A percentile compares a stretch with the other conserved stretches of the same genome.
Conservation (phyloP, 1,140 invertebrate species). For the Eumeta japonica region DNA sequence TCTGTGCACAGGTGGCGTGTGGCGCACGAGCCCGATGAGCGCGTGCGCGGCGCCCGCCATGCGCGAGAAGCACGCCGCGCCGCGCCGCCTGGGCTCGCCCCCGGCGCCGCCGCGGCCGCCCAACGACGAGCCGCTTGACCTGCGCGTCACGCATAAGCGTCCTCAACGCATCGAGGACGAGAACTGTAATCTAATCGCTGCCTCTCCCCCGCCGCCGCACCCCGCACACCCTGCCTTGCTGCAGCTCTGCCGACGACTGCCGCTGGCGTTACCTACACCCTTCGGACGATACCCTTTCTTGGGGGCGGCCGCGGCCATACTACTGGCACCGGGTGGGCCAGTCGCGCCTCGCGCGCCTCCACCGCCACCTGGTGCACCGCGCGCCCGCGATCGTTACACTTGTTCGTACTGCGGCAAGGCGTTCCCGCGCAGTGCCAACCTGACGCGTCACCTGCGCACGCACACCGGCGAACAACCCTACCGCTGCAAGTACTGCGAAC, state of each 20-base stretch:
- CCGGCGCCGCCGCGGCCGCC: constrained; percentile 31
- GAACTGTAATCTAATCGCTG: constrained; percentile 67
- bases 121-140: constrained; percentile 75
- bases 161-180: constrained; percentile 67
- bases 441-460: constrained; percentile 93
- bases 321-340: constrained; percentile 41
- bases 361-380: constrained; percentile 57
- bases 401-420: constrained; percentile 98
- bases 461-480: constrained; percentile 99
- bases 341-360: constrained; percentile 46
- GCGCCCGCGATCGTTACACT: constrained; percentile 88
- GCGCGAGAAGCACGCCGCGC: constrained; percentile 56
- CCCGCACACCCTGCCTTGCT: constrained; percentile 46
- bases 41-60: constrained; percentile 54
- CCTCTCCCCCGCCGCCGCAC: constrained; percentile 56
- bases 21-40: constrained; percentile 56
- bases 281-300: constrained; percentile 52
- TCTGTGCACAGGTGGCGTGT: constrained; percentile 25
- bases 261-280: constrained; percentile 49
- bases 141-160: constrained; percentile 80
- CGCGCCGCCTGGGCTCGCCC: constrained; percentile 52
- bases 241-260: constrained; percentile 42
- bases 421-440: constrained; percentile 97
- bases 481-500: constrained; percentile 97
- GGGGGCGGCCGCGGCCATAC: constrained; percentile 43